phyloP scores from a whole-genome alignment of 2,888 invertebrate species.

The Mactromeris polynyma region DNA sequence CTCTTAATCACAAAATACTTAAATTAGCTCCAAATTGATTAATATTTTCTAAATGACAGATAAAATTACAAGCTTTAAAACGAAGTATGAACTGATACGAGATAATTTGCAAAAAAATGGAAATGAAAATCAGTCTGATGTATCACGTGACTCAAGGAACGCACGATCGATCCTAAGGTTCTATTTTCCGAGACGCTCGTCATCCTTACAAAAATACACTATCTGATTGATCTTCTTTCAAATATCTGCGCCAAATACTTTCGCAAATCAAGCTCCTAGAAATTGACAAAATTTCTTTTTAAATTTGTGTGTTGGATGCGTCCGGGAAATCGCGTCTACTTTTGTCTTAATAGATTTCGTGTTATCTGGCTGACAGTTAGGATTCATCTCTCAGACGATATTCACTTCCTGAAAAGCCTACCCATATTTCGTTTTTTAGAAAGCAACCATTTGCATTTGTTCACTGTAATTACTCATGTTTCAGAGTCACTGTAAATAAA shows the following conservation, averaged over 20 bases:
- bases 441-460: neutral
- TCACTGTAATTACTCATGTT: neutral
- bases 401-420: neutral
- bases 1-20: too few relatives aligned
- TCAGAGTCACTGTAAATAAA: neutral
- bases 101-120: neutral
- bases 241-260: slow-evolving; percentile 19
- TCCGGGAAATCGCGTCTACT: neutral
- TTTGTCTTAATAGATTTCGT: slow-evolving; percentile 18
- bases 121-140: neutral
- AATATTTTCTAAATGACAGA: too few relatives aligned
- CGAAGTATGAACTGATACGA: neutral
- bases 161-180: neutral
- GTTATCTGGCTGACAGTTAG: neutral
- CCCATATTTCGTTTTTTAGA: neutral
- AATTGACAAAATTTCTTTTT: slow-evolving; percentile 14
- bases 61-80: neutral
- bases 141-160: neutral
- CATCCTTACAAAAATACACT: slow-evolving; percentile 9
- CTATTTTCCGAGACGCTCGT: slow-evolving; percentile 9
- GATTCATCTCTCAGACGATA: neutral
- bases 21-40: too few relatives aligned
- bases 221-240: slow-evolving; percentile 1
- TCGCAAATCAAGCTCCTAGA: slow-evolving; percentile 11
- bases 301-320: neutral